Base-by-base conservation (phyloP, 1,140 invertebrate genomes). In the Calosoma granatense region DNA sequence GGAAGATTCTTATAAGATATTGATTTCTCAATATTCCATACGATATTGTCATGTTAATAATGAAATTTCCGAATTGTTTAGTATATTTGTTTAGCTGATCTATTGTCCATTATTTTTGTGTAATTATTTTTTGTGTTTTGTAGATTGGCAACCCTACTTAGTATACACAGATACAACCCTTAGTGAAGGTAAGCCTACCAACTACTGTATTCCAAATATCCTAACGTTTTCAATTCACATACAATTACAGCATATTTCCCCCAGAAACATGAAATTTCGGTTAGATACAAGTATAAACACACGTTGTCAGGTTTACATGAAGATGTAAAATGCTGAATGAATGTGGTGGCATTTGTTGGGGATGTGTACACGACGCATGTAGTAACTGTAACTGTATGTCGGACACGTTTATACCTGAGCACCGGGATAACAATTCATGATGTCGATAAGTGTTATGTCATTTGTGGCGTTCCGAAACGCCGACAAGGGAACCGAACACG, bases 91-190 rank as follows among this genome's bases (percentile, higher is more conserved):
- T n/a, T n/a, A n/a, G n/a, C n/a, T n/a, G n/a, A n/a, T n/a, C n/a
- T n/a, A n/a, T n/a, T n/a, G n/a, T n/a, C n/a, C n/a, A n/a, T n/a
- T n/a, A n/a, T n/a, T n/a, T n/a, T n/a, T n/a, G n/a, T n/a, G n/a
- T 36, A 36, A 36, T 36, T 36, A 11, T 47, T 47, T 47, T 47
- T 47, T 47, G 41, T 47, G 15, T 47, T 47, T 47, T 47, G 17
- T 47, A 47, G 41, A 47, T 47, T 47, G 41, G 41, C 41, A 47
- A 47, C 41, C 41, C 41, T 47, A 47, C 41, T 47, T 47, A 47
- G 41, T 47, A 47, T 47, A 47, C 41, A 12, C 6, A 47, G 41
- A 47, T 17, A 47, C 41, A 47, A 47, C 17, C 41, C 41, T 47
- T 47, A 11, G 6, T 17, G 41, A 47, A 47, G 41, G 41, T 47